These are phyloP conservation scores for Microtus montanus DNA, from an alignment of 2,113 vertebrate species.

Conservation along the genomic window DNA sequence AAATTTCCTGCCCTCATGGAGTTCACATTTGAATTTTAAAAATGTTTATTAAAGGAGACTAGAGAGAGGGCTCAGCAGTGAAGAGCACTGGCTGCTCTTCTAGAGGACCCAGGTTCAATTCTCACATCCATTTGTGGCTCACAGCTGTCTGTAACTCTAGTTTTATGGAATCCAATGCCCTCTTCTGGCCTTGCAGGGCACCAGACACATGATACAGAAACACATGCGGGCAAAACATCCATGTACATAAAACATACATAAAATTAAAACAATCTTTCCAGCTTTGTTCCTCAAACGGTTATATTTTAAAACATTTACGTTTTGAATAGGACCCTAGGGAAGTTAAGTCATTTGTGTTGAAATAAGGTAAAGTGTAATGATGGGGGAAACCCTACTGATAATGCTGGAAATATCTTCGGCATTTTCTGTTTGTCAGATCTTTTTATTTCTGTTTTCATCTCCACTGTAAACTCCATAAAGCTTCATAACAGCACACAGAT, in stretches of 20 bases:
- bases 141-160: not conserved
- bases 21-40: constrained; percentile 42
- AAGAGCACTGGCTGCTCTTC: not conserved
- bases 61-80: not conserved
- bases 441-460: constrained; percentile 89
- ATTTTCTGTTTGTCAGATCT: constrained; percentile 85
- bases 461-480: constrained; percentile 86
- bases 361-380: constrained; percentile 59
- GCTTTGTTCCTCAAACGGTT: constrained; percentile 18
- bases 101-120: not conserved
- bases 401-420: constrained; percentile 78
- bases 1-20: not conserved
- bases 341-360: constrained; percentile 52
- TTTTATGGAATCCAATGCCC: not conserved
- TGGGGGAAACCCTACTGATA: constrained; percentile 50
- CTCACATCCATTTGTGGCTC: not conserved
- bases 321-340: constrained; percentile 49
- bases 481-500: constrained; percentile 83
- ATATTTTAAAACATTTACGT: constrained; percentile 21
- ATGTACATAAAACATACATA: not conserved
- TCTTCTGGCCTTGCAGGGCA: not conserved
- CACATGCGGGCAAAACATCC: not conserved
- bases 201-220: not conserved
- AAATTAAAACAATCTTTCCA: constrained; percentile 1
- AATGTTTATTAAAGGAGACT: not conserved